Percentiles rank a stretch among this genome's conserved stretches.
Conservation (phyloP, 2,797 vertebrate species). For the Spheniscus humboldti region DNA sequence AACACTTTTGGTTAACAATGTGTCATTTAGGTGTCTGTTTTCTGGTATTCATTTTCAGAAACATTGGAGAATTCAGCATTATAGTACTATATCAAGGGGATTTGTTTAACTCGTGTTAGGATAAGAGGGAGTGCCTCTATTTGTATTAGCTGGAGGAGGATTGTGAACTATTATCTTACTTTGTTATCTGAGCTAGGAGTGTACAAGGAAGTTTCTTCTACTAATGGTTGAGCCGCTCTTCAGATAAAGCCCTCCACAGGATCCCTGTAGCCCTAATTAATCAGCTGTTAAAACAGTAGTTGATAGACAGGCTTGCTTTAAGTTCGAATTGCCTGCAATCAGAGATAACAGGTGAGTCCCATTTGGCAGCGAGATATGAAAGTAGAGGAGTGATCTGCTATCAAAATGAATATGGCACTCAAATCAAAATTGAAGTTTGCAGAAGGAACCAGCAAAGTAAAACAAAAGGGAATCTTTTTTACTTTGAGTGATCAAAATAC, state of each 20-base stretch:
- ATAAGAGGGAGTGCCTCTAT: conserved; percentile 81
- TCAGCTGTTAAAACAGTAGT: conserved; percentile 83
- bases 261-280: conserved; percentile 81
- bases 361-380: conserved; percentile 73
- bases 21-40: conserved; percentile 33
- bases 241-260: conserved; percentile 79
- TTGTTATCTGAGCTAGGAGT: conserved; percentile 82
- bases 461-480: conserved; percentile 4
- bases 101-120: conserved; percentile 63
- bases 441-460: conserved; percentile 11
- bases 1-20: neutral
- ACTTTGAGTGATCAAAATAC: neutral
- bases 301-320: conserved; percentile 81
- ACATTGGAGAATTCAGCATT: conserved; percentile 43
- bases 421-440: conserved; percentile 54
- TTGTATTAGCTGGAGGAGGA: conserved; percentile 78
- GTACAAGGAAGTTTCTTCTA: conserved; percentile 81
- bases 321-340: conserved; percentile 79
- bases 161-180: conserved; percentile 80
- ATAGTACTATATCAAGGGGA: conserved; percentile 16
- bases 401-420: conserved; percentile 63
- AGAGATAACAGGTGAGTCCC: conserved; percentile 78
- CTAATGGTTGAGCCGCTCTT: conserved; percentile 81
- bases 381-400: conserved; percentile 65
- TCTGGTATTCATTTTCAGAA: conserved; percentile 39